Conservation (phyloP, 1,140 invertebrate genomes). For the Proales similis region DNA sequence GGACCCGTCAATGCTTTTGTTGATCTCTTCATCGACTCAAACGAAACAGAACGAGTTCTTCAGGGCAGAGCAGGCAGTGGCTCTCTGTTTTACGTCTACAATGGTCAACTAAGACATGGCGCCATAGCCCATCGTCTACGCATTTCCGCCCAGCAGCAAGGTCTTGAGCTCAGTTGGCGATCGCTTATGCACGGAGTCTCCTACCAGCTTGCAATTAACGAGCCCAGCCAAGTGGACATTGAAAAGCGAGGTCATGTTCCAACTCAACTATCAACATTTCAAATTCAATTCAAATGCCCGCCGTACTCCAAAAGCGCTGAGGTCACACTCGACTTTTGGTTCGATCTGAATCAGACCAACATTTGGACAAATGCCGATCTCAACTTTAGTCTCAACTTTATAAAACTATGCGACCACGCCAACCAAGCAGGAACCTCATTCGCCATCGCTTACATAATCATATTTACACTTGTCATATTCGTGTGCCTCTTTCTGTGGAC, state of each 20-base stretch:
- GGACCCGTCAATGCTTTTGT: conserved; percentile 6
- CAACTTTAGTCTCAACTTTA: no score
- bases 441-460: no score
- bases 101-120: conserved; percentile 7
- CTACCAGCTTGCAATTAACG: no score
- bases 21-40: conserved; percentile 27
- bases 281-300: conserved; percentile 1
- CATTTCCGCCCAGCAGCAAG: background rate
- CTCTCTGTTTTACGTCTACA: conserved; percentile 27
- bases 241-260: background rate
- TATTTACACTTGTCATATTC: no score
- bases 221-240: conserved; percentile 11
- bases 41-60: conserved; percentile 21
- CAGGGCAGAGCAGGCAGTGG: no score
- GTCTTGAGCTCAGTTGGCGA: conserved; percentile 25
- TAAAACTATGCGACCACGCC: no score
- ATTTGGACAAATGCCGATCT: no score
- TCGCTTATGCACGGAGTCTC: no score
- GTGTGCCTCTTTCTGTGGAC: no score
- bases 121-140: conserved; percentile 10
- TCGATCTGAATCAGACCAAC: background rate
- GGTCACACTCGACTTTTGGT: background rate
- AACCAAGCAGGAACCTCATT: no score
- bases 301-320: background rate
- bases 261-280: background rate